Evolutionary conservation across 2,797 vertebrate species (phyloP).

Genomic region (Falco naumanni): DNA sequence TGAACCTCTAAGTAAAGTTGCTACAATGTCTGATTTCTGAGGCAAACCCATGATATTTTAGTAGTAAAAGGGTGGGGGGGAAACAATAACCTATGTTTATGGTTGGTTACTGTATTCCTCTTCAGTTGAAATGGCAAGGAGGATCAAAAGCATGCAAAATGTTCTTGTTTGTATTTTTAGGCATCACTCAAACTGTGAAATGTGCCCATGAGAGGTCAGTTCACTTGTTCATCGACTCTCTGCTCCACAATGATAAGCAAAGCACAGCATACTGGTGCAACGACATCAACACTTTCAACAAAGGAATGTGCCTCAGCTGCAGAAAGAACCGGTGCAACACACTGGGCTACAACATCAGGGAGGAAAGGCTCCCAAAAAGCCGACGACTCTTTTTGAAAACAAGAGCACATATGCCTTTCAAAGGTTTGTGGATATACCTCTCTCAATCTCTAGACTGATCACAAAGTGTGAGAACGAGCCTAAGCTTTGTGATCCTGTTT

Average conservation of each 20-base stretch:
- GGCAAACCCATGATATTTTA: background rate
- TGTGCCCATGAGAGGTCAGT: conserved; percentile 94
- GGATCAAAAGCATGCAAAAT: background rate
- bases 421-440: conserved; percentile 80
- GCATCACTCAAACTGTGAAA: conserved; percentile 87
- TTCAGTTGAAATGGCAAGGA: background rate
- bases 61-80: background rate
- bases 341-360: conserved; percentile 86
- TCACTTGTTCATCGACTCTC: conserved; percentile 92
- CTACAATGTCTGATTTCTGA: background rate
- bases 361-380: conserved; percentile 66
- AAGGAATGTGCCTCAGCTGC: conserved; percentile 90
- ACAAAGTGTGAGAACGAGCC: background rate
- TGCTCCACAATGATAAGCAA: conserved; percentile 84
- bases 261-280: conserved; percentile 90
- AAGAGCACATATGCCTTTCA: conserved; percentile 86
- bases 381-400: conserved; percentile 88
- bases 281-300: conserved; percentile 85
- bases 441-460: background rate
- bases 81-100: background rate
- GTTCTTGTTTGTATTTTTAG: conserved; percentile 49
- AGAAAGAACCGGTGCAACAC: conserved; percentile 88
- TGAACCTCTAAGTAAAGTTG: background rate
- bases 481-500: background rate
- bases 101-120: background rate